Evolutionary conservation across 1,140 invertebrate genomes (phyloP).

Genomic region (Dinoponera quadriceps): DNA sequence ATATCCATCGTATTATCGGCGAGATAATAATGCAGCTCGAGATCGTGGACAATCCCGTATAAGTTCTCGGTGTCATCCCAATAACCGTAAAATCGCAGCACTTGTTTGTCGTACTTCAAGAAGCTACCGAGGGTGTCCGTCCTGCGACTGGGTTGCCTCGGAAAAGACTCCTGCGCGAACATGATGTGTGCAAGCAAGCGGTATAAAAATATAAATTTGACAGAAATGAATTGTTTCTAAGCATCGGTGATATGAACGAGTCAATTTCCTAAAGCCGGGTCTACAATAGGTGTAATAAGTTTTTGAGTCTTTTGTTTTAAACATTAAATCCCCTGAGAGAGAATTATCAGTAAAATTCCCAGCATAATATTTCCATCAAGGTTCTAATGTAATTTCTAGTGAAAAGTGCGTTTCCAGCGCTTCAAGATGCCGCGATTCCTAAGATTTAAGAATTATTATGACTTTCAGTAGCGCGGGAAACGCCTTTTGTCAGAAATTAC

Average conservation of each 20-base stretch:
- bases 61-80: constrained; percentile 94
- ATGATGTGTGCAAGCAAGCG: neutral
- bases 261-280: no score
- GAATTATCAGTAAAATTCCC: no score
- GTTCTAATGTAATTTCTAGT: no score
- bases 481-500: no score
- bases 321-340: no score
- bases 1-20: constrained; percentile 96
- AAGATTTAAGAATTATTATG: no score
- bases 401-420: no score
- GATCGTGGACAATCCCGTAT: constrained; percentile 90
- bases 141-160: constrained; percentile 86
- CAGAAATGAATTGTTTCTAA: constrained; percentile 6
- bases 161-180: constrained; percentile 74
- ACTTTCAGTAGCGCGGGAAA: constrained; percentile 53
- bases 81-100: constrained; percentile 94
- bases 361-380: no score
- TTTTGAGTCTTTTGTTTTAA: no score
- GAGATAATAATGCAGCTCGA: constrained; percentile 93
- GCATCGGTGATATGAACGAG: constrained; percentile 7
- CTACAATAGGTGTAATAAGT: no score
- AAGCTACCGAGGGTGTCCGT: constrained; percentile 89
- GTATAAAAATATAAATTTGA: constrained; percentile 62
- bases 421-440: no score
- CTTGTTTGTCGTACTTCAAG: constrained; percentile 91